phyloP scores from a whole-genome alignment of 1,140 invertebrate genomes.

The Paraescarpia echinospica region DNA sequence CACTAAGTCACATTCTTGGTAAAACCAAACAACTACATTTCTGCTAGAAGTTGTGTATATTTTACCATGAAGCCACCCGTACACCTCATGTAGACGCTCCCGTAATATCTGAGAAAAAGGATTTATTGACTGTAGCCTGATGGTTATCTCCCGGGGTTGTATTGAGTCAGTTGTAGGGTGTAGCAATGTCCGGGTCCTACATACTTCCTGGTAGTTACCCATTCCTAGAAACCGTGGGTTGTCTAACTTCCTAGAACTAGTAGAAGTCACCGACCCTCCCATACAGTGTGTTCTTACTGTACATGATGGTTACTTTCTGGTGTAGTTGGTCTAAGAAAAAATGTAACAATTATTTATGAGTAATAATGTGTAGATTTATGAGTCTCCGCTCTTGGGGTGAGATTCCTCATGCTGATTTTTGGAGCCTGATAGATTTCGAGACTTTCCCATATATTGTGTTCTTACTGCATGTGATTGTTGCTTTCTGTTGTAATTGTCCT shows the following conservation, averaged over 20 bases:
- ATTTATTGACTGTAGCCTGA: neutral
- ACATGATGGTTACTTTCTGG: neutral
- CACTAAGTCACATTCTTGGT: neutral
- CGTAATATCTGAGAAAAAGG: neutral
- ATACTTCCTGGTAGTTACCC: neutral
- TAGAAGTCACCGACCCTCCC: neutral
- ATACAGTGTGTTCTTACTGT: neutral
- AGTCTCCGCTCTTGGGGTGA: neutral
- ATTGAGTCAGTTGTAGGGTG: neutral
- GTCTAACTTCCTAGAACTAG: neutral
- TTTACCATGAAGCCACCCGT: neutral
- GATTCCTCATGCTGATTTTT: neutral
- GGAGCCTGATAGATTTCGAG: too few species aligned
- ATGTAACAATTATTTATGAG: neutral
- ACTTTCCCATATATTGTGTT: too few species aligned
- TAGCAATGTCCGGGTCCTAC: neutral
- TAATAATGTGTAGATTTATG: neutral
- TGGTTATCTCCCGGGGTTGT: neutral
- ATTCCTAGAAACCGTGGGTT: neutral
- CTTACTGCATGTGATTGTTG: too few species aligned
- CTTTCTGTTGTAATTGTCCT: too few species aligned
- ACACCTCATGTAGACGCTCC: neutral
- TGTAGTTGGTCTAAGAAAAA: neutral
- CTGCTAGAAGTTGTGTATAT: neutral
- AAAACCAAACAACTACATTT: neutral